A percentile compares a stretch with the other conserved stretches of the same genome.
Evolutionary conservation across 2,797 vertebrate genomes (phyloP).

Genomic region (Nasua narica): DNA sequence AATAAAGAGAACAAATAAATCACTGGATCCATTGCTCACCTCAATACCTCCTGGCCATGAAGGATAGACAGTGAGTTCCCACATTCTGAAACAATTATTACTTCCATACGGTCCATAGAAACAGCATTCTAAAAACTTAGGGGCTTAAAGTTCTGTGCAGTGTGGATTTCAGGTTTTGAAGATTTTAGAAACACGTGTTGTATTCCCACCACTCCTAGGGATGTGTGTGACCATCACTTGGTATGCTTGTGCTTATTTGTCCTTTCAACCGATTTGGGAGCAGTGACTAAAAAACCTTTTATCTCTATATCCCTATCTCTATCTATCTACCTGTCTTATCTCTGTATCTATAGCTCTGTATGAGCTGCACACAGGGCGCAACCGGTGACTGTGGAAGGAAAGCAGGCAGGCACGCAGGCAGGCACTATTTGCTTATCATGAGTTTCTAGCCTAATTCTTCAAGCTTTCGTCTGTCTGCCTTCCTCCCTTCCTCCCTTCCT

Average conservation of each 20-base stretch:
- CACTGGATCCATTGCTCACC: neutral
- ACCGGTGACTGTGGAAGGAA: neutral
- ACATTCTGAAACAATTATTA: neutral
- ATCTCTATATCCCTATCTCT: neutral
- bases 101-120: neutral
- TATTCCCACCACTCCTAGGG: neutral
- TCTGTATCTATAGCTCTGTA: neutral
- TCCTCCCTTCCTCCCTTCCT: neutral
- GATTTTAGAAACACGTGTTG: neutral
- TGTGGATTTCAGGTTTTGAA: neutral
- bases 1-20: neutral
- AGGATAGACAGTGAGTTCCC: neutral
- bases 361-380: neutral
- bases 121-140: neutral
- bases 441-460: neutral
- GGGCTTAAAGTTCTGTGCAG: neutral
- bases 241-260: neutral
- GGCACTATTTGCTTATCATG: neutral
- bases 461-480: neutral
- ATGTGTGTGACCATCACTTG: neutral
- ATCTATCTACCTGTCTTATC: neutral
- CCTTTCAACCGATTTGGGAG: neutral
- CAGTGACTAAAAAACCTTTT: neutral
- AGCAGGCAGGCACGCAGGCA: neutral
- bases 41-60: neutral